Conservation (phyloP, 1,140 invertebrate species). For the Lasioglossum albipes region DNA sequence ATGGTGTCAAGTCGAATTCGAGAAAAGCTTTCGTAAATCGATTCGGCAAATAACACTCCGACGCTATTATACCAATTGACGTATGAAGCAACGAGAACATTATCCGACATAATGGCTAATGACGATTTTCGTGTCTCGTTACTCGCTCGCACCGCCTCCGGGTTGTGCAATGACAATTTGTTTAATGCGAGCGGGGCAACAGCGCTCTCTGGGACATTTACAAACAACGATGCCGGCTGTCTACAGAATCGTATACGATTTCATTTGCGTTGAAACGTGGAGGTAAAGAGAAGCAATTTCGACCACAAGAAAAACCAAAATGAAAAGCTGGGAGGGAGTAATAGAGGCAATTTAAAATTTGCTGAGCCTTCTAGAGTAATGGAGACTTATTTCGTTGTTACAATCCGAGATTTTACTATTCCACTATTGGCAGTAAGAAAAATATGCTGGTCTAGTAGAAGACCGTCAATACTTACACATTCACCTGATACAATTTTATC, state of each 20-base stretch:
- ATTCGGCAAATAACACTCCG: slow-evolving; percentile 22
- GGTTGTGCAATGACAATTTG: slow-evolving; percentile 43
- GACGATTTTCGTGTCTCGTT: slow-evolving; percentile 47
- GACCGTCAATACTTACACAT: too few relatives aligned
- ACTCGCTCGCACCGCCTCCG: slow-evolving; percentile 7
- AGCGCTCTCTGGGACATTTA: neutral
- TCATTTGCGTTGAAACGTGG: neutral
- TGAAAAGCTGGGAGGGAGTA: too few relatives aligned
- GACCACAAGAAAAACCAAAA: too few relatives aligned
- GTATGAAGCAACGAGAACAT: slow-evolving; percentile 43
- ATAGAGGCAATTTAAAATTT: too few relatives aligned
- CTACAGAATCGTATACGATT: neutral
- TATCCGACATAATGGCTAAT: slow-evolving; percentile 38
- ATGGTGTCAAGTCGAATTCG: neutral
- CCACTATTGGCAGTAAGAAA: too few relatives aligned
- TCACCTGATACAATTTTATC: too few relatives aligned
- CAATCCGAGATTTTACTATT: too few relatives aligned
- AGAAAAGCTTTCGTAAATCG: slow-evolving; percentile 35
- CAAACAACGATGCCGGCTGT: neutral
- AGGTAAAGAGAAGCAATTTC: neutral
- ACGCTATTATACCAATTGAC: slow-evolving; percentile 43
- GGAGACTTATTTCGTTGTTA: too few relatives aligned
- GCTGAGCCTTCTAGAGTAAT: too few relatives aligned
- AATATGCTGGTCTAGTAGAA: too few relatives aligned
- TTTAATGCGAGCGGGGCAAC: slow-evolving; percentile 5